Percentiles rank a stretch among this genome's conserved stretches.
phyloP scores from a whole-genome alignment of 1,140 invertebrate genomes.

The Ceratoteleas bidentatus region DNA sequence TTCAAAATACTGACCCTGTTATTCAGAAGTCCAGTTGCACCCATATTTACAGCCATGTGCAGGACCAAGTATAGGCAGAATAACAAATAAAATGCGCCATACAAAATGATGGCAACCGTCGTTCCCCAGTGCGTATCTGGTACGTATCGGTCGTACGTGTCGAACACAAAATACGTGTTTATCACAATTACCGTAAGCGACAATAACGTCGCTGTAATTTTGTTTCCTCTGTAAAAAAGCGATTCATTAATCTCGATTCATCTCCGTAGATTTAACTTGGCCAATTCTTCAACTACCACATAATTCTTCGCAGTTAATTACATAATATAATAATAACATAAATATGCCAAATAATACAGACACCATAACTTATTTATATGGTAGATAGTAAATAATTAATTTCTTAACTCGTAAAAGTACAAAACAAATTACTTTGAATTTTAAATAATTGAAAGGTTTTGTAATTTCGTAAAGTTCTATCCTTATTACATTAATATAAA shows the following conservation, averaged over 20 bases:
- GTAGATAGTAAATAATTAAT: no score
- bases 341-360: no score
- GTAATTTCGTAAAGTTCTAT: no score
- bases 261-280: constrained; percentile 5
- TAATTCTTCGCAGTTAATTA: no score
- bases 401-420: no score
- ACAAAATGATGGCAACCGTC: constrained; percentile 82
- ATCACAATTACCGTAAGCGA: constrained; percentile 89
- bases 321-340: no score
- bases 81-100: constrained; percentile 85
- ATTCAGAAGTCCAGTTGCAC: constrained; percentile 75
- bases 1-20: constrained; percentile 70
- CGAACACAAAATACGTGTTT: constrained; percentile 90
- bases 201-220: constrained; percentile 85
- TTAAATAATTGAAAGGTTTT: no score
- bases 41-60: constrained; percentile 87
- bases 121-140: constrained; percentile 80
- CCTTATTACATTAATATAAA: no score
- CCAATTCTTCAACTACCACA: no score
- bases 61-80: constrained; percentile 88
- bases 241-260: not conserved
- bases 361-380: no score
- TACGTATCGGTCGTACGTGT: constrained; percentile 82
- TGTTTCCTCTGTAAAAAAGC: constrained; percentile 83
- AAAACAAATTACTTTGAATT: no score